A percentile compares a stretch with the other conserved stretches of the same genome.
Evolutionary conservation across 2,113 vertebrate species (phyloP).

Genomic region (Notiomystis cincta): DNA sequence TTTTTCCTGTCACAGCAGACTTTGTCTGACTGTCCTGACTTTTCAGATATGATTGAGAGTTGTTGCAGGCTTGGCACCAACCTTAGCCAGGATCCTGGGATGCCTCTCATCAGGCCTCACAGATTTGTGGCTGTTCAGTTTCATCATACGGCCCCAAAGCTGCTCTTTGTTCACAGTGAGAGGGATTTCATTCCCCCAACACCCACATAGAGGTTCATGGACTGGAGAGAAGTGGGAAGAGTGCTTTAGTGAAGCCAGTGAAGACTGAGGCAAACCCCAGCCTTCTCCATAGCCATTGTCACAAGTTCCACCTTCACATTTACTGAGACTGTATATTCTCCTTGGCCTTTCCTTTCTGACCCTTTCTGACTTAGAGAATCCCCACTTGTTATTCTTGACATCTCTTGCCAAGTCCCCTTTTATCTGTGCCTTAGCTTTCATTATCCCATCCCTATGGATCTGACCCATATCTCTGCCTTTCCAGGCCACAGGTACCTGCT

Average conservation of each 20-base stretch:
- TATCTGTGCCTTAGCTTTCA: background rate
- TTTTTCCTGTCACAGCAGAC: background rate
- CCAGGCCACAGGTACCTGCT: background rate
- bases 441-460: background rate
- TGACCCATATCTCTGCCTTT: background rate
- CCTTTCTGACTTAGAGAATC: background rate
- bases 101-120: background rate
- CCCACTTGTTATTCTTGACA: background rate
- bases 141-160: background rate
- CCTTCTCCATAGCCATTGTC: background rate
- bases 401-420: background rate
- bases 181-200: background rate
- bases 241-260: background rate
- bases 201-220: background rate
- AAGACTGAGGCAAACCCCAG: background rate
- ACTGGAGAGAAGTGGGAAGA: background rate
- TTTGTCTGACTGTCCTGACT: background rate
- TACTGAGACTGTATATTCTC: background rate
- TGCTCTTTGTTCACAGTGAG: background rate
- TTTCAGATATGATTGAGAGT: background rate
- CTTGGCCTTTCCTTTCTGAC: background rate
- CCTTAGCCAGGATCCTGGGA: background rate
- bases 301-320: background rate
- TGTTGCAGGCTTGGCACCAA: background rate
- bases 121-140: background rate